phyloP scores from a whole-genome alignment of 2,113 vertebrate species.

The Indicator indicator region DNA sequence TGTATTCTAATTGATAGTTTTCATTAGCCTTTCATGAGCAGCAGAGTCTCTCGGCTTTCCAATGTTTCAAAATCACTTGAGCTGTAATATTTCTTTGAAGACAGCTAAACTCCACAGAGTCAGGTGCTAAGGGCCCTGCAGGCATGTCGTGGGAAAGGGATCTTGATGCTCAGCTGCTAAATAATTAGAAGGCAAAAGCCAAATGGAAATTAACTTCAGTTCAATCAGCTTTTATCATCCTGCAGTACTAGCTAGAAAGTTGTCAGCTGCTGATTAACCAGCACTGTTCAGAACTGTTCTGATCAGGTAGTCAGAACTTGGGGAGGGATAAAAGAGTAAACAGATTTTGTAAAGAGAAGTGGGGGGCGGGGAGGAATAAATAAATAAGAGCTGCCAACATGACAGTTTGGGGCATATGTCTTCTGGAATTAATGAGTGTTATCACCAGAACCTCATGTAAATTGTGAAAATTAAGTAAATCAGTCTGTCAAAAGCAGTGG shows the following conservation, averaged over 20 bases:
- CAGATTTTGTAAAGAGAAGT: not conserved
- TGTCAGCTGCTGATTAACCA: constrained; percentile 26
- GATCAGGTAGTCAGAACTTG: not conserved
- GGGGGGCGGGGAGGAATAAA: not conserved
- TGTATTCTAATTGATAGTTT: constrained; percentile 8
- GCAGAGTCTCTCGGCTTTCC: constrained; percentile 8
- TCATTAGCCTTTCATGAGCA: not conserved
- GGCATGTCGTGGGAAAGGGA: not conserved
- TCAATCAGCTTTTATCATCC: not conserved
- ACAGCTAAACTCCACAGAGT: not conserved
- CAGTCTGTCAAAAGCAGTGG: not conserved
- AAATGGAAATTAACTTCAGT: constrained; percentile 46
- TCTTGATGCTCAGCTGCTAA: constrained; percentile 1
- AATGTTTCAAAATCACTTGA: constrained; percentile 25
- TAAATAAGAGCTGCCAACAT: not conserved
- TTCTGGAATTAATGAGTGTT: constrained; percentile 20
- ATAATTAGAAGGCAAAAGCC: constrained; percentile 55
- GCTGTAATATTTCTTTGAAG: not conserved
- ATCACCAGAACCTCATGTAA: constrained; percentile 10
- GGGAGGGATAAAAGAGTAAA: constrained; percentile 17
- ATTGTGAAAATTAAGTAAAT: not conserved
- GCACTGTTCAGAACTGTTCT: not conserved
- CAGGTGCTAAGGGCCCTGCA: not conserved
- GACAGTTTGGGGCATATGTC: not conserved
- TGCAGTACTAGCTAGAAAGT: not conserved